Conservation (phyloP, 2,888 invertebrate species). For the Nebria brevicollis region DNA sequence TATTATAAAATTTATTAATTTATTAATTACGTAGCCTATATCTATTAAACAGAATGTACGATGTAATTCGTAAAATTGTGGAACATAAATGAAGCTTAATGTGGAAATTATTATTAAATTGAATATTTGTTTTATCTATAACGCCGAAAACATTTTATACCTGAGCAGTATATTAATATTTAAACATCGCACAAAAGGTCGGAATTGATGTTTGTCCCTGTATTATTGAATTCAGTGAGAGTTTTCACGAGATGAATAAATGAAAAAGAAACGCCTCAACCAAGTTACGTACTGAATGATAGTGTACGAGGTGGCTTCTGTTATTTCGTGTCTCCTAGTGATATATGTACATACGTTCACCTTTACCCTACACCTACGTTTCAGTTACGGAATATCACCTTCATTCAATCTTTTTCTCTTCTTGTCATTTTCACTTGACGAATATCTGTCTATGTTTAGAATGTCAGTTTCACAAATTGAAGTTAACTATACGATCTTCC, state of each 20-base stretch:
- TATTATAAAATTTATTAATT: background rate
- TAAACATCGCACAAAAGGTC: background rate
- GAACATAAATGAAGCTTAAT: no score
- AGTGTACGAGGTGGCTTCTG: background rate
- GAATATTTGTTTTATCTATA: no score
- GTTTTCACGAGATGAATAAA: background rate
- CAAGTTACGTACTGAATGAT: background rate
- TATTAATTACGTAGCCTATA: background rate
- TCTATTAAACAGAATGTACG: background rate
- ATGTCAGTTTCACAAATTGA: background rate
- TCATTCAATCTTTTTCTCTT: background rate
- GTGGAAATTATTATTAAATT: no score
- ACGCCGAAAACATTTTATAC: no score
- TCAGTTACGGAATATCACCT: background rate
- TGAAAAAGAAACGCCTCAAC: background rate
- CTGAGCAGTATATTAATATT: background rate
- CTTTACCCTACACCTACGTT: background rate
- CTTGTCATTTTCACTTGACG: background rate
- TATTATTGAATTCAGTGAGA: background rate
- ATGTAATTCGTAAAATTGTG: background rate
- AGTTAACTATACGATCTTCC: background rate
- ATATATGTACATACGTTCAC: background rate
- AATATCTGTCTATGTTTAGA: background rate
- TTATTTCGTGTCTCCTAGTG: background rate
- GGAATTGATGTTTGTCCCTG: background rate